Conservation (phyloP, 2,797 vertebrate genomes). For the Rousettus madagascariensis region DNA sequence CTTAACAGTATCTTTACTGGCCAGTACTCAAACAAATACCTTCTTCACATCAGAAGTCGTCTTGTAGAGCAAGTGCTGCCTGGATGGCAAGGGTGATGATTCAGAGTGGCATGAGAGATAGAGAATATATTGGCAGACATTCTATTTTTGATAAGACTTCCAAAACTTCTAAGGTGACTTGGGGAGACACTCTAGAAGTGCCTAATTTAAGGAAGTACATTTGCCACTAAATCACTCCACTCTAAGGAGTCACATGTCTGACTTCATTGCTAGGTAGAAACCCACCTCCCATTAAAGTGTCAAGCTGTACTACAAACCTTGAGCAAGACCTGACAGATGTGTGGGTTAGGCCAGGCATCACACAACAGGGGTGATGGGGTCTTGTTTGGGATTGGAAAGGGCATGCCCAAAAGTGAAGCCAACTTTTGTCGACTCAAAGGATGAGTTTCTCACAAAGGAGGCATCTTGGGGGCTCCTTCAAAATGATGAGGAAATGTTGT, state of each 20-base stretch:
- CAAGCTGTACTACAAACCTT: background rate
- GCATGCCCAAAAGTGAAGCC: background rate
- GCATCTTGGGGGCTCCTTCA: background rate
- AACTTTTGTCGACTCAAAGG: background rate
- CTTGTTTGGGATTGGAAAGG: background rate
- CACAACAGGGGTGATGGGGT: too few relatives aligned
- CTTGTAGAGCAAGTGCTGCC: background rate
- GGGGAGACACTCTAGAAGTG: background rate
- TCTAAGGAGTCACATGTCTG: background rate
- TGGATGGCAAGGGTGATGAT: rapidly evolving
- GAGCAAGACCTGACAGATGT: background rate
- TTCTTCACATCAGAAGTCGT: background rate
- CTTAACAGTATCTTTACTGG: background rate
- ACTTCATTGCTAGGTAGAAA: background rate
- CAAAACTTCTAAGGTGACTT: background rate
- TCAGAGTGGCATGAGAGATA: background rate
- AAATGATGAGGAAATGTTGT: background rate
- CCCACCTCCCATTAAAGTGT: background rate
- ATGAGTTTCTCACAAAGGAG: background rate
- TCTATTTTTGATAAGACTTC: background rate
- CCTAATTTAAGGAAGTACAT: background rate
- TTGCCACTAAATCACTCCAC: background rate
- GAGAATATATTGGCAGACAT: background rate
- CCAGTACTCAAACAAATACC: background rate
- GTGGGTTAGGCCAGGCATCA: background rate